These are phyloP conservation scores for Ctenomys sociabilis DNA, from an alignment of 2,113 vertebrate genomes.

Conservation along the genomic window DNA sequence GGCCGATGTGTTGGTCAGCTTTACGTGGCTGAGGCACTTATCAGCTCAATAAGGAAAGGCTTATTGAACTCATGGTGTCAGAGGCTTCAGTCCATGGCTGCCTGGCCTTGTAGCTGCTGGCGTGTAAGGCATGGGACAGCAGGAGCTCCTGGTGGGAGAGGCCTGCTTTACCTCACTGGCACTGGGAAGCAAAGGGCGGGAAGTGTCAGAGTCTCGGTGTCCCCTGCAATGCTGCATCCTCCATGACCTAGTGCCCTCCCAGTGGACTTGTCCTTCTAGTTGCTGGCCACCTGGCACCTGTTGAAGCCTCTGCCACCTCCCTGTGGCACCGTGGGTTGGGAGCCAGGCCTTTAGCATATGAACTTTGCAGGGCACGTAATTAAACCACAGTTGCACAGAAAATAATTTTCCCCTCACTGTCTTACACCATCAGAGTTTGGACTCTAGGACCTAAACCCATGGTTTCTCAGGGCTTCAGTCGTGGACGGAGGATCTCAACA, in stretches of 20 bases:
- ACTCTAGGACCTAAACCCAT: neutral
- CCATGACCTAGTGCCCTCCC: neutral
- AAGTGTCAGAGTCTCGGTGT: neutral
- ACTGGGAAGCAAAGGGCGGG: neutral
- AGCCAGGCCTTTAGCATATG: neutral
- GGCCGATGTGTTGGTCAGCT: neutral
- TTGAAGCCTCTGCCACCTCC: neutral
- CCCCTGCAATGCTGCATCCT: neutral
- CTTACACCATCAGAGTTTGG: neutral
- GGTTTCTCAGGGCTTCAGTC: neutral
- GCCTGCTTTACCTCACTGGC: neutral
- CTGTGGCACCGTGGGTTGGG: neutral
- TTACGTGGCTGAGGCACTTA: neutral
- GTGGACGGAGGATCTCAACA: neutral
- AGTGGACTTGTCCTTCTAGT: neutral
- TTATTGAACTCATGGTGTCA: neutral
- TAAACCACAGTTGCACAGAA: no score
- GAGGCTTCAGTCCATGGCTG: neutral
- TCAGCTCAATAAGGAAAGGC: no score
- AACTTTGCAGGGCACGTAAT: neutral
- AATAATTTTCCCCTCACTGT: neutral
- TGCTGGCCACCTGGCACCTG: neutral
- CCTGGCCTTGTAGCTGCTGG: neutral
- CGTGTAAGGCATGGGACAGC: neutral
- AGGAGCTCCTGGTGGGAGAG: neutral